Evolutionary conservation across 2,888 invertebrate genomes (phyloP).

Genomic region (Eupithecia abbreviata): DNA sequence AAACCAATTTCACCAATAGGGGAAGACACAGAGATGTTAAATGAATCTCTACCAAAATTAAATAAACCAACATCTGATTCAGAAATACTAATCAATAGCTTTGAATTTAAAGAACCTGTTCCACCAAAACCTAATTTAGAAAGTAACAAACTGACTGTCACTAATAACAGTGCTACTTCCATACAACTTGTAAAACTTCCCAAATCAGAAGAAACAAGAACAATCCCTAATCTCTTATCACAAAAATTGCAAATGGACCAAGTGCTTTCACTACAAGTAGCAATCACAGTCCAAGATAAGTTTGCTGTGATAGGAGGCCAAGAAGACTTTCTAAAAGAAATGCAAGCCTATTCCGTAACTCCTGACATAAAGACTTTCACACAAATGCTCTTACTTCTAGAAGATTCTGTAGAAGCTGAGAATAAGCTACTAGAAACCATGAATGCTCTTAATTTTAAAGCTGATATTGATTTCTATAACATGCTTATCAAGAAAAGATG

Average conservation of each 20-base stretch:
- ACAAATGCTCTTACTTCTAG: conserved; percentile 88
- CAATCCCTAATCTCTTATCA: conserved; percentile 87
- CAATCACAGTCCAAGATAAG: conserved; percentile 85
- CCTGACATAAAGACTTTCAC: conserved; percentile 93
- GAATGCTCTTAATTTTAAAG: conserved; percentile 82
- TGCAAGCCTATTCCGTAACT: conserved; percentile 86
- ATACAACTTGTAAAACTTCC: conserved; percentile 51
- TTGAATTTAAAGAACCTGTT: conserved; percentile 1
- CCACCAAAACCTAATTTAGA: conserved; percentile 27
- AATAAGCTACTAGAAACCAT: conserved; percentile 86
- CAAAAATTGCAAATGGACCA: conserved; percentile 84
- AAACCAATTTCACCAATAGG: neutral
- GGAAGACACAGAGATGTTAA: no score
- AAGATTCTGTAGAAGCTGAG: conserved; percentile 87
- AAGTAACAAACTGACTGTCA: conserved; percentile 34
- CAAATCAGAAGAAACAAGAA: conserved; percentile 48
- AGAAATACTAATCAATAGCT: neutral
- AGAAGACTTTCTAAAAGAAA: conserved; percentile 89
- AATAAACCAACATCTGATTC: conserved; percentile 12
- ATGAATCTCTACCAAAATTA: neutral
- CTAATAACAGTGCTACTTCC: conserved; percentile 42
- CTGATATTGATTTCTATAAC: conserved; percentile 94
- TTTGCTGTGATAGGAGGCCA: conserved; percentile 92
- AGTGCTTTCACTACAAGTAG: conserved; percentile 83
- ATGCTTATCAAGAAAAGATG: conserved; percentile 92